These are phyloP conservation scores for Protodeltote pygarga DNA, from an alignment of 2,888 invertebrate genomes.

Conservation along the genomic window DNA sequence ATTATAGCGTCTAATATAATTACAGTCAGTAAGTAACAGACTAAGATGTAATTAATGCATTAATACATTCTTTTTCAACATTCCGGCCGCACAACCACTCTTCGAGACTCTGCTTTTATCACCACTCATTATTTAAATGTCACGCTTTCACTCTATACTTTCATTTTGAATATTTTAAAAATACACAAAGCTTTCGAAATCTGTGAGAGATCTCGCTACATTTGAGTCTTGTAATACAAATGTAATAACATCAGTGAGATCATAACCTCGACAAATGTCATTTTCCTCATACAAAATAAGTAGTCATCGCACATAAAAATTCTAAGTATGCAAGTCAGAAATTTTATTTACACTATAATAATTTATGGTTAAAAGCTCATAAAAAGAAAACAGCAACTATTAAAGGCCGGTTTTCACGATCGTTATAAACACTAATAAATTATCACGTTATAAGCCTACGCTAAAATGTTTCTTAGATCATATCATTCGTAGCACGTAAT, in stretches of 20 bases:
- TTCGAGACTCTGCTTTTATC: conserved; percentile 51
- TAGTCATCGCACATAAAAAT: conserved; percentile 11
- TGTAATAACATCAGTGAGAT: conserved; percentile 23
- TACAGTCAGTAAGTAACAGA: conserved; percentile 19
- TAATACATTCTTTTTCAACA: conserved; percentile 31
- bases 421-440: not conserved
- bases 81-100: conserved; percentile 12
- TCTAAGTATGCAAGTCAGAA: conserved; percentile 1
- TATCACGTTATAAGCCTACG: not conserved
- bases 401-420: not conserved
- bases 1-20: conserved; percentile 28
- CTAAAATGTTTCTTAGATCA: too few species aligned
- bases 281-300: conserved; percentile 23
- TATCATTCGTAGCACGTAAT: conserved; percentile 9
- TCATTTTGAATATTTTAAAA: conserved; percentile 67
- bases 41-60: conserved; percentile 27
- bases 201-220: conserved; percentile 42
- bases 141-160: conserved; percentile 73
- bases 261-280: conserved; percentile 20
- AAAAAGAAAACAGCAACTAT: conserved; percentile 12
- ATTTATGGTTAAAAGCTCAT: conserved; percentile 12
- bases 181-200: conserved; percentile 63
- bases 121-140: conserved; percentile 66
- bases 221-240: conserved; percentile 25
- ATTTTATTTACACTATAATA: conserved; percentile 23